Conservation (phyloP, 2,797 vertebrate species). For the Ctenochaetus hawaiiensis region DNA sequence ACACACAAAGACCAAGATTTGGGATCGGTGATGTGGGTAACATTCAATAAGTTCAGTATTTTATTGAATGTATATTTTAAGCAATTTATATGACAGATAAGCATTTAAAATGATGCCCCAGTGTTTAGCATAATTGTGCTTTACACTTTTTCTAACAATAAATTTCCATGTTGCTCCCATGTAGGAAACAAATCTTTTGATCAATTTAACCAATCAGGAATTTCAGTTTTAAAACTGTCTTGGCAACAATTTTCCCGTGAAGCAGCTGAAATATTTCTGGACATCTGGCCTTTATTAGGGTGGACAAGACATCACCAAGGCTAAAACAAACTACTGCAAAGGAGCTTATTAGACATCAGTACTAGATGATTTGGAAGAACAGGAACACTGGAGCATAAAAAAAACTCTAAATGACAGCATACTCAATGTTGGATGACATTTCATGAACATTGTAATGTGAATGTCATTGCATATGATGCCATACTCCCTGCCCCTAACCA, state of each 20-base stretch:
- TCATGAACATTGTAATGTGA: slow-evolving; percentile 11
- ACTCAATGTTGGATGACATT: slow-evolving; percentile 29
- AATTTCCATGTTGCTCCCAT: neutral
- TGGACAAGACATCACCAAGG: neutral
- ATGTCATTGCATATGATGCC: slow-evolving; percentile 35
- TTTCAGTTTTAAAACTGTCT: slow-evolving; percentile 10
- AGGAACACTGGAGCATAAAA: slow-evolving; percentile 1
- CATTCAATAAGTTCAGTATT: neutral
- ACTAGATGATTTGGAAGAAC: neutral
- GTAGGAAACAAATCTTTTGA: neutral
- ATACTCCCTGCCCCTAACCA: slow-evolving; percentile 1
- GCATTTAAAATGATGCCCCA: neutral
- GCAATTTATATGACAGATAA: neutral
- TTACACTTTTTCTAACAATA: neutral
- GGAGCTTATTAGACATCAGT: slow-evolving; percentile 1
- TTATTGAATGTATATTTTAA: neutral
- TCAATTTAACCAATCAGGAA: neutral
- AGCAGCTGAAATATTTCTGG: slow-evolving; percentile 11
- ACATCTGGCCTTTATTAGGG: neutral
- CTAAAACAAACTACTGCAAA: slow-evolving; percentile 5
- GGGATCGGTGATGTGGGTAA: neutral
- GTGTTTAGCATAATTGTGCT: neutral
- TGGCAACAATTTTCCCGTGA: slow-evolving; percentile 16
- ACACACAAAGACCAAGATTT: neutral
- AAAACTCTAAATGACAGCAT: slow-evolving; percentile 29